Conservation (phyloP, 2,888 invertebrate species). For the Ceraclea dissimilis region DNA sequence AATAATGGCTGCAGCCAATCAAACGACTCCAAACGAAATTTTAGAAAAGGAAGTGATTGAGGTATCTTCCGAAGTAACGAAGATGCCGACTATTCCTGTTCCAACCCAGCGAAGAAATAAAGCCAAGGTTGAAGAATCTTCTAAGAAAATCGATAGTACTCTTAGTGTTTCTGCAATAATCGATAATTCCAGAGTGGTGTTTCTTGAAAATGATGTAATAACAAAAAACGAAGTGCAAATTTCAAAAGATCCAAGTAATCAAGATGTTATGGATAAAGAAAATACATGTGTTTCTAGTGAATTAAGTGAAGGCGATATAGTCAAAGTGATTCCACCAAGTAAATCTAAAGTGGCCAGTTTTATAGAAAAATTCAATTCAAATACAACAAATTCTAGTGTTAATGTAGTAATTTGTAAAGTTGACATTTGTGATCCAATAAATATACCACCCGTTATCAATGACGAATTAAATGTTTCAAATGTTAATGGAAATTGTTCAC, state of each 20-base stretch:
- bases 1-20: slow-evolving; percentile 49
- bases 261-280: background rate
- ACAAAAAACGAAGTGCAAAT: slow-evolving; percentile 10
- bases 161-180: background rate
- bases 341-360: slow-evolving; percentile 12
- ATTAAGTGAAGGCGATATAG: background rate
- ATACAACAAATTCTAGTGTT: background rate
- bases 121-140: slow-evolving; percentile 8
- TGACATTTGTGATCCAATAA: background rate
- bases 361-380: slow-evolving; percentile 9
- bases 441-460: background rate
- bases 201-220: slow-evolving; percentile 6
- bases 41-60: slow-evolving; percentile 6
- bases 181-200: slow-evolving; percentile 14
- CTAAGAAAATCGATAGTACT: background rate
- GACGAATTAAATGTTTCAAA: too few species aligned
- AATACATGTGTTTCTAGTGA: background rate
- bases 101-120: slow-evolving; percentile 21
- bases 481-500: too few species aligned
- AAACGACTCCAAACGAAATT: slow-evolving; percentile 43
- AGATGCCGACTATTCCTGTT: slow-evolving; percentile 9
- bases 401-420: slow-evolving; percentile 9
- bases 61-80: background rate
- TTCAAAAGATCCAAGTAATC: slow-evolving; percentile 4
- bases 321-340: background rate